Evolutionary conservation across 2,888 invertebrate genomes (phyloP).

Genomic region (Hydrotaea diabolus): DNA sequence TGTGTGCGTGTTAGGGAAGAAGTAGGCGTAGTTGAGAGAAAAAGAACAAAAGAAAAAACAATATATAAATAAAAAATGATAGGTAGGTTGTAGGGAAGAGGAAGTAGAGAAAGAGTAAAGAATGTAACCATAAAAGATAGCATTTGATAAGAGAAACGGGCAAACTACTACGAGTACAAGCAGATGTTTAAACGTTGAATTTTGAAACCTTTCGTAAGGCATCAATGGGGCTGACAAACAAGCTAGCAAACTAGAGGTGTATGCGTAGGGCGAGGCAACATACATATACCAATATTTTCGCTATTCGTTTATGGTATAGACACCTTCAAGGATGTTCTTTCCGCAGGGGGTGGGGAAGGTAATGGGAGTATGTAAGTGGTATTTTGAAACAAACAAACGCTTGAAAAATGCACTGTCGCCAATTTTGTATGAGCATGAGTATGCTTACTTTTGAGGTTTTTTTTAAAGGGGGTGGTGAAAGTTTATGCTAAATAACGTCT

Average conservation of each 20-base stretch:
- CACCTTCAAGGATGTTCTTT: neutral
- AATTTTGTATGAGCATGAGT: neutral
- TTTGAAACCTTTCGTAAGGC: neutral
- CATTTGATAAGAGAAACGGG: neutral
- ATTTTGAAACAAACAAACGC: constrained; percentile 61
- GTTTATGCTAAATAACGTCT: constrained; percentile 58
- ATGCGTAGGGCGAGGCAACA: neutral
- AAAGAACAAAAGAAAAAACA: constrained; percentile 26
- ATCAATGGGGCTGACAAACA: constrained; percentile 2
- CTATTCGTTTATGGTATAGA: neutral
- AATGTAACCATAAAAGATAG: constrained; percentile 25
- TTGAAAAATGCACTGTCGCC: constrained; percentile 57
- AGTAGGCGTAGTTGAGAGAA: constrained; percentile 60
- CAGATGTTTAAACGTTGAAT: neutral
- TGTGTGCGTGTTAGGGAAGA: constrained; percentile 33
- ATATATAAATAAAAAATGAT: constrained; percentile 28
- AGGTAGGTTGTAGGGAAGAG: neutral
- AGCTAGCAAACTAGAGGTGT: neutral
- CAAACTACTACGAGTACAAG: neutral
- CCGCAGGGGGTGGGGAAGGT: neutral
- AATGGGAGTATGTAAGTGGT: neutral
- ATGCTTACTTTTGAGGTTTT: constrained; percentile 1
- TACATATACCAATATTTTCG: neutral
- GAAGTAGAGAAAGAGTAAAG: constrained; percentile 1
- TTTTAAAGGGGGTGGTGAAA: neutral